phyloP scores from a whole-genome alignment of 2,888 invertebrate genomes.

The Callimorpha dominula region DNA sequence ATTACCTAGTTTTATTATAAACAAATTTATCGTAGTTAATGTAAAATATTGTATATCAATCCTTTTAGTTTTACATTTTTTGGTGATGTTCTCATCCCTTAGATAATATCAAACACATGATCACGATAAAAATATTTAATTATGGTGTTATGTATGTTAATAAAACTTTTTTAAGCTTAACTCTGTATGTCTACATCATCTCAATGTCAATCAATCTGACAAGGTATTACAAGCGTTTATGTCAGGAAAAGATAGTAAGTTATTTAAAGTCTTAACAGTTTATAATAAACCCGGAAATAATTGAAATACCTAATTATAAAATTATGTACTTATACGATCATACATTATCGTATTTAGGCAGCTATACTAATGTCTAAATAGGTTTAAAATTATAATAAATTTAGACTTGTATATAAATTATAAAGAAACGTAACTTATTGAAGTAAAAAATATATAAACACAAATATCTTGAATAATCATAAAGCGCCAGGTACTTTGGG shows the following conservation, averaged over 20 bases:
- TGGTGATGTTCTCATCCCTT: not conserved
- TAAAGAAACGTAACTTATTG: slow-evolving; percentile 39
- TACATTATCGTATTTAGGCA: slow-evolving; percentile 45
- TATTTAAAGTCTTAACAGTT: not conserved
- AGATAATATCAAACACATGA: not conserved
- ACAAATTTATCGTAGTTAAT: not conserved
- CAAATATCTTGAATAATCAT: slow-evolving; percentile 49
- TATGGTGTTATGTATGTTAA: slow-evolving; percentile 9
- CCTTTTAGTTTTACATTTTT: not conserved
- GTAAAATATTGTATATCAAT: not conserved
- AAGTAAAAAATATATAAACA: slow-evolving; percentile 13
- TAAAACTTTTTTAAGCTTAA: slow-evolving; percentile 10
- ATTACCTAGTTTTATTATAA: not conserved
- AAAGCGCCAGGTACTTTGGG: slow-evolving; percentile 58
- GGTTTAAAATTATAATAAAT: slow-evolving; percentile 41
- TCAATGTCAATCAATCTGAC: slow-evolving; percentile 31
- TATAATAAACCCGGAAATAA: not conserved
- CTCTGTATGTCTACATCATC: slow-evolving; percentile 19
- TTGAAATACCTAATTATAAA: not conserved
- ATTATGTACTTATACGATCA: slow-evolving; percentile 29
- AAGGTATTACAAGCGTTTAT: slow-evolving; percentile 22
- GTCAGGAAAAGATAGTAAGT: slow-evolving; percentile 9
- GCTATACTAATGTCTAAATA: slow-evolving; percentile 37
- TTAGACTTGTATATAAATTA: slow-evolving; percentile 15
- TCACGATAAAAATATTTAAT: slow-evolving; percentile 13